Evolutionary conservation across 1,140 invertebrate genomes (phyloP).

Genomic region (Diorhabda elongata): DNA sequence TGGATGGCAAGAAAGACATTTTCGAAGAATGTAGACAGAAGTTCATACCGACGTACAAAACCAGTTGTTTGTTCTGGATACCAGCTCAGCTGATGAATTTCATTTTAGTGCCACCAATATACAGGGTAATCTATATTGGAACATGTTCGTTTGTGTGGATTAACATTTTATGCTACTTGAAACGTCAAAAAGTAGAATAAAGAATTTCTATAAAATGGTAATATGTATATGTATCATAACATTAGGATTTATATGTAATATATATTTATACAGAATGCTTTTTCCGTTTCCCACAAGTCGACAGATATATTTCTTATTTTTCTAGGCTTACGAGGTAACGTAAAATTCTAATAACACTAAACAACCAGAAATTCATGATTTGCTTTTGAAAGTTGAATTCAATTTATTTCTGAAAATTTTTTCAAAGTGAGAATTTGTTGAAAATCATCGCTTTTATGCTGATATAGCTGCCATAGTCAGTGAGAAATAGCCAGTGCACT

Average conservation of each 20-base stretch:
- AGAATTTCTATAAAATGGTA: not conserved
- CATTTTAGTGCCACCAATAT: constrained; percentile 45
- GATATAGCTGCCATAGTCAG: no score
- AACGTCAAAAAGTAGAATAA: constrained; percentile 16
- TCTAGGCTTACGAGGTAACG: no score
- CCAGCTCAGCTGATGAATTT: constrained; percentile 75
- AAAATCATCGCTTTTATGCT: no score
- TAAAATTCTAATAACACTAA: no score
- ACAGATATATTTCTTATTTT: no score
- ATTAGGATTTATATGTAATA: not conserved
- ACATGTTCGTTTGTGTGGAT: constrained; percentile 36
- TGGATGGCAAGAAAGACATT: constrained; percentile 64
- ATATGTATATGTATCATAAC: not conserved
- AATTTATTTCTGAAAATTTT: no score
- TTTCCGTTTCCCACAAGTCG: no score
- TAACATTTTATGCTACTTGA: constrained; percentile 34
- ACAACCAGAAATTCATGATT: no score
- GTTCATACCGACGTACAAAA: constrained; percentile 65
- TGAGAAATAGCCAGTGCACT: no score
- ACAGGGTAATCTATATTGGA: constrained; percentile 35
- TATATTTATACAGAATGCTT: not conserved
- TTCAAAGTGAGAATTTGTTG: no score
- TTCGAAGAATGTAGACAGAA: constrained; percentile 68
- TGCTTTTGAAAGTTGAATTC: no score
- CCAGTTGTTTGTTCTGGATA: constrained; percentile 74